Base-by-base conservation (phyloP, 2,888 invertebrate genomes). In the Chrysolina americana region DNA sequence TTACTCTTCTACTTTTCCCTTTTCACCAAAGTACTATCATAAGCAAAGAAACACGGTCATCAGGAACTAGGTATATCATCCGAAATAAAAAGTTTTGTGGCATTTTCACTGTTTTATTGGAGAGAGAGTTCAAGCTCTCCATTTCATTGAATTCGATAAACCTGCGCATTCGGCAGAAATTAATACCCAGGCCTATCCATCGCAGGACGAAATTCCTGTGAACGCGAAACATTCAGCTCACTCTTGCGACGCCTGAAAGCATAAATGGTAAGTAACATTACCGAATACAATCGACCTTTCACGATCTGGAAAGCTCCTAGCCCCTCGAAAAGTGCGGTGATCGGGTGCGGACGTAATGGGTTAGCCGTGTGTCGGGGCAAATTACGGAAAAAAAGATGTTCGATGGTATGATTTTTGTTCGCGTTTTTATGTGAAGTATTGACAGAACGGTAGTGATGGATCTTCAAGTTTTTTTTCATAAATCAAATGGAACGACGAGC, bases 301-400 rank as follows among this genome's bases (percentile, higher is more conserved):
- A 36, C 59, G 59, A 59, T 28, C 36, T 11, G 15, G 59, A 36
- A 28, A 50, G 19, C n/a, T 59, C 70, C 74, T 71, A 81, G 59
- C 65, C 47, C 28, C n/a, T 64, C 47, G 64, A 68, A 68, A 64
- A 68, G 68, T 68, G 73, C 56, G 73, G 68, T 69, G 72, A 72
- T 70, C 74, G 78, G 78, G 78, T 71, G 78, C 78, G 78, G 78
- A 73, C 74, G 77, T 74, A 72, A 65, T 73, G 68, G 47, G 59
- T 59, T 59, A 59, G 59, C 23, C 64, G 68, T 47, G 65, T 64
- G 73, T 64, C 19, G 68, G 65, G 73, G 65, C 53, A 69, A 73
- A 73, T 73, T 64, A 47, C 64, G 56, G 48, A 68, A 64, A 73
- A n/a, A 68, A 63, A 44, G 65, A 73, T 53, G 64, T 69, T 50